phyloP scores from a whole-genome alignment of 2,888 invertebrate genomes.

The Synergus itoensis region DNA sequence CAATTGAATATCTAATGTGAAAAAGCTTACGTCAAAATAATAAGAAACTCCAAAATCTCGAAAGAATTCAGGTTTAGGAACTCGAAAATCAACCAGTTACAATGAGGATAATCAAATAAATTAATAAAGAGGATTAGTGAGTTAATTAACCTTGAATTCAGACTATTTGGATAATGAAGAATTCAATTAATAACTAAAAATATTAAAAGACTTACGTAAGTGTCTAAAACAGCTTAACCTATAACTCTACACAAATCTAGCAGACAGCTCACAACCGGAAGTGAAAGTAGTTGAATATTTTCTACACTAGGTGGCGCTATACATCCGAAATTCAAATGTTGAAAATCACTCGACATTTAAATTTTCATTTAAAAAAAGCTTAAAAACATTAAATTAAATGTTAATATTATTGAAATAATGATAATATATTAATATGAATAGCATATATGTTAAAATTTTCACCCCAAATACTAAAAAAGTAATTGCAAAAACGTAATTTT shows the following conservation, averaged over 20 bases:
- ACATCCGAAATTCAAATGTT: neutral
- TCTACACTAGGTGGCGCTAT: neutral
- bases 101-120: neutral
- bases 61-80: neutral
- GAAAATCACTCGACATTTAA: neutral
- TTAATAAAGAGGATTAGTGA: neutral
- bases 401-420: neutral
- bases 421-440: neutral
- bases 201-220: constrained; percentile 7
- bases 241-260: neutral
- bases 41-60: neutral
- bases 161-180: neutral
- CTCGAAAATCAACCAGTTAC: neutral
- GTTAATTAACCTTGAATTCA: neutral
- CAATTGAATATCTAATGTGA: neutral
- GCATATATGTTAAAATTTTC: neutral
- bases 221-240: neutral
- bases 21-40: neutral
- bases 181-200: neutral
- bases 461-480: neutral
- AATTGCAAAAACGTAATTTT: too few relatives aligned
- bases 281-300: neutral
- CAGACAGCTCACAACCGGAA: neutral
- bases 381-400: neutral
- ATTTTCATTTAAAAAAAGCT: neutral